Conservation (phyloP, 2,888 invertebrate species). For the Agonum fuliginosum region DNA sequence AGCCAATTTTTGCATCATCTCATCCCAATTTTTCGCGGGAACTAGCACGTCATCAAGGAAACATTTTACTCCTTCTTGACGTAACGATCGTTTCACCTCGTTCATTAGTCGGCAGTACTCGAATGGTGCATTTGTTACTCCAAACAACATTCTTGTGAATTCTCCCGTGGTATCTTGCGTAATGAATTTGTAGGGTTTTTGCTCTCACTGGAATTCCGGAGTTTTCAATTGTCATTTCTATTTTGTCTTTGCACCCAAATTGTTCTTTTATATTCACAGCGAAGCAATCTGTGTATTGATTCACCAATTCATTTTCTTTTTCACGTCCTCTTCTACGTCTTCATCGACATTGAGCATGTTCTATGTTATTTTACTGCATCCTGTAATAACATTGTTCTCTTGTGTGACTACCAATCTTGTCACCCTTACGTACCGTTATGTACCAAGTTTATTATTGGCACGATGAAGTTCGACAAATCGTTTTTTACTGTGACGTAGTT, state of each 20-base stretch:
- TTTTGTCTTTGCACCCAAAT: not conserved
- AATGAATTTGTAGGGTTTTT: not conserved
- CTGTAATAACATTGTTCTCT: too few species aligned
- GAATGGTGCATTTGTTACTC: constrained; percentile 59
- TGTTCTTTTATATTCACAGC: not conserved
- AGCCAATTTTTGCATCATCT: constrained; percentile 63
- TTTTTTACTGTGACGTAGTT: too few species aligned
- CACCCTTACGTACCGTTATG: too few species aligned
- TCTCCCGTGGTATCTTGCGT: constrained; percentile 46
- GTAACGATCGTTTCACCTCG: constrained; percentile 58
- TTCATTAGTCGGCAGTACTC: constrained; percentile 61
- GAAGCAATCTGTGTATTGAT: not conserved
- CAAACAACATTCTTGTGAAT: constrained; percentile 61
- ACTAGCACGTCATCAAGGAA: constrained; percentile 61
- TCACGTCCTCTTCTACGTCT: not conserved
- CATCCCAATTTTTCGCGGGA: constrained; percentile 58
- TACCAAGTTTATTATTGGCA: too few species aligned
- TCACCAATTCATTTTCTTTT: not conserved
- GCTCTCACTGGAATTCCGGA: not conserved
- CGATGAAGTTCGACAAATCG: too few species aligned
- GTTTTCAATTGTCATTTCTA: not conserved
- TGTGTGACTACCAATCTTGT: too few species aligned
- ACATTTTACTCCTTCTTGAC: constrained; percentile 57
- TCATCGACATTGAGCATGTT: not conserved
- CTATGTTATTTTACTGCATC: not conserved